phyloP scores from a whole-genome alignment of 92 coral and sea anemone genomes.

The Porites evermanni region DNA sequence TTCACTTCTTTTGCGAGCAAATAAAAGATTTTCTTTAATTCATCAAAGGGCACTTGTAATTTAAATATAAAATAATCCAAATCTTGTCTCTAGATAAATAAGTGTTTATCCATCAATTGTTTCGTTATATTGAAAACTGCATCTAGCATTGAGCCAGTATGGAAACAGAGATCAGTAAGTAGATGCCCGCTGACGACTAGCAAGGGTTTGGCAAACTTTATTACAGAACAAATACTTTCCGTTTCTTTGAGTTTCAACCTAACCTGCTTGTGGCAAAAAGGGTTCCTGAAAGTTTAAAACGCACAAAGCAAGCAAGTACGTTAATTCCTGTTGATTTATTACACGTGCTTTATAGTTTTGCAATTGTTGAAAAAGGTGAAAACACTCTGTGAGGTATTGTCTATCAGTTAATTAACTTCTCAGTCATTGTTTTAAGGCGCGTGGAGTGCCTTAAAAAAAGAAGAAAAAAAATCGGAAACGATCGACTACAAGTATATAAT shows the following conservation, averaged over 20 bases:
- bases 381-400: not conserved
- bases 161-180: no score
- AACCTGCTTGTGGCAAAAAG: not conserved
- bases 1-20: slow-evolving; percentile 7
- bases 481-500: no score
- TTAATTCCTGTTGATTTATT: not conserved
- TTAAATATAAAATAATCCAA: no score
- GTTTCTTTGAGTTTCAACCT: not conserved
- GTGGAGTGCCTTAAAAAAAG: not conserved
- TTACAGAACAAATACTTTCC: not conserved
- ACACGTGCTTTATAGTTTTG: slow-evolving; percentile 23
- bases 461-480: not conserved
- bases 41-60: not conserved
- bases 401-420: slow-evolving; percentile 18
- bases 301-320: slow-evolving; percentile 8
- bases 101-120: no score
- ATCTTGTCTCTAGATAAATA: no score
- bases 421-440: not conserved
- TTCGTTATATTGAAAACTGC: no score
- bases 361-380: not conserved
- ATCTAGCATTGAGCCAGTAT: not conserved
- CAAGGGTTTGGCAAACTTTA: not conserved
- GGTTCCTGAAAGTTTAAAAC: not conserved
- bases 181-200: no score
- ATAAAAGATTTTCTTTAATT: not conserved